Evolutionary conservation across 2,888 invertebrate genomes (phyloP), one percentile per base, ranked within the genome.

Genomic region (Coleophora flavipennella): DNA sequence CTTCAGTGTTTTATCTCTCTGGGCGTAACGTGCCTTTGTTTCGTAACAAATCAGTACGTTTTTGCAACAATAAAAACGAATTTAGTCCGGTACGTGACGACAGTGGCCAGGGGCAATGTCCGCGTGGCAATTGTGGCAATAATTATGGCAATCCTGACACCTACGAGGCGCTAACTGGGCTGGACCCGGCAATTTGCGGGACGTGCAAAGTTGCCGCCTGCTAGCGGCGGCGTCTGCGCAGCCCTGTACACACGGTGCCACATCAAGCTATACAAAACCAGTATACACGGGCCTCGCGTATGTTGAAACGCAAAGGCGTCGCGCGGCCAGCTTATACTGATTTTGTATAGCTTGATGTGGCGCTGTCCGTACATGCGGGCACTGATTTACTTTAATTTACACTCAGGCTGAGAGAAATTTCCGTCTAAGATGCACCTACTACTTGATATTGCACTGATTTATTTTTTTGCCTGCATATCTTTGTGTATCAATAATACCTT

Each of bases 121-220:
- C 55, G 61, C 48, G 54, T 20, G 20, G 20, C 20, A 20, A 20
- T 20, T 20, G 20, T 20, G 64, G 65, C 67, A 75, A 77, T 81
- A 85, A 85, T 85, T 83, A 85, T 71, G 77, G 84, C 84, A 83
- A 85, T 84, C 68, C 69, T 75, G 74, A 84, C 85, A 85, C 85
- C 85, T 85, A 69, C 64, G 67, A 85, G 84, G 83, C 75, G 85
- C 79, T 85, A 85, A 85, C 85, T 75, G 77, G 50, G 46, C 51
- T 11, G 62, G 60, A 74, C 70, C 81, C 81, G 73, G 51, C 73
- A 84, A 83, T 84, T 84, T 83, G 64, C 60, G 44, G 53, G 65
- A 72, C 72, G 69, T 75, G 73, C 61, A 63, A 54, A 50, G 44
- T 46, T 47, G 50, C 42, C 43, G 46, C 45, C 20, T 8, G 59